phyloP scores from a whole-genome alignment of 2,888 invertebrate genomes.

The Oscheius sp. region DNA sequence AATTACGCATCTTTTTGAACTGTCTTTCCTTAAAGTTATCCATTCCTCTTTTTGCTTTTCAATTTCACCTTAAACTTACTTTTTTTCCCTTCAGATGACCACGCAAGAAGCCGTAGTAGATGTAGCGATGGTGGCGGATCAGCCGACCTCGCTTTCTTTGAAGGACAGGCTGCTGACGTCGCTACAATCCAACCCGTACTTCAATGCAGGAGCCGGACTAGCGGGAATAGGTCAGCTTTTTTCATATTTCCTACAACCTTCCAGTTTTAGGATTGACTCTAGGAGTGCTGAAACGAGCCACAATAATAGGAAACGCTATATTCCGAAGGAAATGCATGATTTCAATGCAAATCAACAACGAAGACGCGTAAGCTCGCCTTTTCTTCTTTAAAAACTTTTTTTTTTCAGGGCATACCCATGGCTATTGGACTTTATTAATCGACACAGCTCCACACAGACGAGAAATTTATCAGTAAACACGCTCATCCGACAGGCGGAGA shows the following conservation, averaged over 20 bases:
- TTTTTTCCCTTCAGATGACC: background rate
- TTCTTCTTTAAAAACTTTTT: background rate
- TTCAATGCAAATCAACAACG: slow-evolving; percentile 64
- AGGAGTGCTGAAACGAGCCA: slow-evolving; percentile 47
- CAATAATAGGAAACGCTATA: slow-evolving; percentile 60
- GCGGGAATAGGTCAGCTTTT: slow-evolving; percentile 58
- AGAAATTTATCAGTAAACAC: slow-evolving; percentile 59
- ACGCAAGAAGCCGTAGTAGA: background rate
- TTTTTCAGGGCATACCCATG: slow-evolving; percentile 68
- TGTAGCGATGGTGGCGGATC: background rate
- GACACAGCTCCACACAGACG: slow-evolving; percentile 60
- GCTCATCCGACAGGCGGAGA: slow-evolving; percentile 62
- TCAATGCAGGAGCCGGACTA: slow-evolving; percentile 70
- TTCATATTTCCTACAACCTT: background rate
- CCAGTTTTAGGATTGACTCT: slow-evolving; percentile 55
- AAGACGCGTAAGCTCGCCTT: slow-evolving; percentile 60
- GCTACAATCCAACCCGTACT: slow-evolving; percentile 61
- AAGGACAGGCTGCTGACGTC: slow-evolving; percentile 22
- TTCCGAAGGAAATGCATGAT: slow-evolving; percentile 66
- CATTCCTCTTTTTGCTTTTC: background rate
- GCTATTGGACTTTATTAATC: slow-evolving; percentile 71
- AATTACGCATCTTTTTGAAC: no score
- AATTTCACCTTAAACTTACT: background rate
- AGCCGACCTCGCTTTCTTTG: background rate
- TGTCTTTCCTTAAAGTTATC: no score